Base-by-base conservation (phyloP, 2,113 vertebrate genomes). In the Fulmarus glacialis region DNA sequence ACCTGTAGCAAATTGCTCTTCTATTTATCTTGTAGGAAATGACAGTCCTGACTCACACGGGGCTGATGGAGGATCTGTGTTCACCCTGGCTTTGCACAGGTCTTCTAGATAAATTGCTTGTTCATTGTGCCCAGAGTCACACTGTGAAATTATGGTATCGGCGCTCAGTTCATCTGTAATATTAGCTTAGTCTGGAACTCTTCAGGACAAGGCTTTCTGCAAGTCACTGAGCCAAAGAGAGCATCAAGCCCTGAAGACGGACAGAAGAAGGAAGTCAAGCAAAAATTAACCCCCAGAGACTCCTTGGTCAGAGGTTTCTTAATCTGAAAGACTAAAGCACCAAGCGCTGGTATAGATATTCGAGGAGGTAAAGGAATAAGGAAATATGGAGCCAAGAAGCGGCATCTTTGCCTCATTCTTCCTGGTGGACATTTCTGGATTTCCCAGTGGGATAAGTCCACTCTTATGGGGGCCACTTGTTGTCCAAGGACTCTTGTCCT, bases 401-500 rank as follows among this genome's bases (percentile, higher is more conserved):
- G 18, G 19, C 17, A n/a, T 17, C 36, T 68, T 53, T 24, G 6
- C 24, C 24, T 66, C 50, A 30, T 34, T 47, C 8, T 42, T 55
- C 34, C 29, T 17, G 18, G n/a, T 15, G 32, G 5, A 62, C 12
- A 36, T 42, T 60, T 72, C 48, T 72, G 18, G 8, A 42, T 56
- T 91, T 73, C n/a, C 66, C 27, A 29, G 53, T 24, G 32, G 38
- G 30, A 8, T 63, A 60, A 9, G 6, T 42, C 32, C 38, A 24
- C 15, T 55, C 24, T 27, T 45, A 3, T 0, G 0, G 30, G 62
- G 19, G 6, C 67, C 7, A 4, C 32, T 60, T 26, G 4, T 20
- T 71, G 29, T 32, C 53, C 32, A 53, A 42, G 47, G 38, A 27
- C 58, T 58, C 27, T 12, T 73, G 27, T 62, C 32, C 62, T 59